A percentile compares a stretch with the other conserved stretches of the same genome.
phyloP scores from a whole-genome alignment of 2,888 invertebrate genomes.

The Camponotus fellah region DNA sequence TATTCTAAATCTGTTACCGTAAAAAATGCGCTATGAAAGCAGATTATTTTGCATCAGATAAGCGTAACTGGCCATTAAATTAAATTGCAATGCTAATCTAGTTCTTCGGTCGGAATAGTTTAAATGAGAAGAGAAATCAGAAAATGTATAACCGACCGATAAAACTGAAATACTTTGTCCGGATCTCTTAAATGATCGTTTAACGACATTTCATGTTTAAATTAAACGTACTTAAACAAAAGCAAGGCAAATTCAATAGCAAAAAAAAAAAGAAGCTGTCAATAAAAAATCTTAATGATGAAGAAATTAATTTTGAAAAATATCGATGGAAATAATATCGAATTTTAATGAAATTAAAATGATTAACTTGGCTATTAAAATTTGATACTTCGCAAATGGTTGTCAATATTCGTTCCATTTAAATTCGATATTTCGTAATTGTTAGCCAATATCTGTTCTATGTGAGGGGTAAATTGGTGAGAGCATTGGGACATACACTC shows the following conservation, averaged over 20 bases:
- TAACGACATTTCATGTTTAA: background rate
- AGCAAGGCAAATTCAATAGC: background rate
- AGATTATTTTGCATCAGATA: background rate
- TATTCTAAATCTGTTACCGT: background rate
- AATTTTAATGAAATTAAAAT: background rate
- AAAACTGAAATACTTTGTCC: background rate
- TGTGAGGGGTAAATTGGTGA: no score
- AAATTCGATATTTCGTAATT: no score
- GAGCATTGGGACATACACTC: no score
- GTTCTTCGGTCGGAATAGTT: background rate
- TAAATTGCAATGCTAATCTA: background rate
- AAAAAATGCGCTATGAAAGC: background rate
- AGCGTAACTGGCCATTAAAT: background rate
- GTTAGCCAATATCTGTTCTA: no score
- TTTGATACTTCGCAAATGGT: background rate
- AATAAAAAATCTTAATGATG: background rate
- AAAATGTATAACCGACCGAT: background rate
- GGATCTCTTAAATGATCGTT: background rate
- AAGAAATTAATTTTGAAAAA: background rate
- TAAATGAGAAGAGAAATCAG: background rate
- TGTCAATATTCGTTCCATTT: background rate
- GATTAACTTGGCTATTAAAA: slow-evolving; percentile 7
- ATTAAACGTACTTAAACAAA: background rate
- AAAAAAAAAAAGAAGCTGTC: background rate
- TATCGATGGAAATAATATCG: background rate